Base-by-base conservation (phyloP, 2,797 vertebrate genomes). In the Tangara arthus region DNA sequence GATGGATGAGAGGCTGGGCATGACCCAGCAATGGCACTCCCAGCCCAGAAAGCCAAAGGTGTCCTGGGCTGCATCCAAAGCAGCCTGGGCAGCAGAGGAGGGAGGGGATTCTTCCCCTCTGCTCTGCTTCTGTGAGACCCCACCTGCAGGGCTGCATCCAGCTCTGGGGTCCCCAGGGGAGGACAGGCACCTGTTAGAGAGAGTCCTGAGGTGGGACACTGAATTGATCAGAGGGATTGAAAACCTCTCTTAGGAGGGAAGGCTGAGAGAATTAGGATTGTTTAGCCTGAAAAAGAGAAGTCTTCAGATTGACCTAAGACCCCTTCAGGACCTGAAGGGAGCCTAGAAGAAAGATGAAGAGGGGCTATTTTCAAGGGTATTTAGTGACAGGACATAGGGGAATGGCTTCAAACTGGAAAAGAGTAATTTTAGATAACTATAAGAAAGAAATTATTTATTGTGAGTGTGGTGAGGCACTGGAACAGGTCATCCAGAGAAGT, bases 181-280 rank as follows among this genome's bases (percentile, higher is more conserved):
- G 32, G 22, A 75, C 44, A 42, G 1, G 1, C 16, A 49, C 1
- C 5, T 15, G 21, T 0, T 27, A 4, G 61, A 44, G 3, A 2
- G 1, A 59, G 12, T 11, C 18, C 32, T 8, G 22, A 50, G 60
- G 9, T 41, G 3, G 9, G 21, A 11, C 35, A 37, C 4, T 5
- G 8, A 37, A 19, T 7, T 42, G 17, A 57, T 50, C 37, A 59
- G 27, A 75, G 37, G 4, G 6, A 35, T 32, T 26, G 26, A 42
- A 21, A 26, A 26, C 18, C 6, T 57, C 14, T 35, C 11, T 14
- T 5, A 17, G 5, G 6, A 57, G 15, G 22, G 42, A 57, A 59
- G 21, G 37, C 18, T 42, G 44, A 42, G 37, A 32, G 9, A 84
- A 50, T 42, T 32, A 2, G 7, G 26, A 57, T 26, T 83, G 35